A percentile compares a stretch with the other conserved stretches of the same genome.
Conservation (phyloP, 2,797 vertebrate genomes). For the Hemibagrus guttatus region DNA sequence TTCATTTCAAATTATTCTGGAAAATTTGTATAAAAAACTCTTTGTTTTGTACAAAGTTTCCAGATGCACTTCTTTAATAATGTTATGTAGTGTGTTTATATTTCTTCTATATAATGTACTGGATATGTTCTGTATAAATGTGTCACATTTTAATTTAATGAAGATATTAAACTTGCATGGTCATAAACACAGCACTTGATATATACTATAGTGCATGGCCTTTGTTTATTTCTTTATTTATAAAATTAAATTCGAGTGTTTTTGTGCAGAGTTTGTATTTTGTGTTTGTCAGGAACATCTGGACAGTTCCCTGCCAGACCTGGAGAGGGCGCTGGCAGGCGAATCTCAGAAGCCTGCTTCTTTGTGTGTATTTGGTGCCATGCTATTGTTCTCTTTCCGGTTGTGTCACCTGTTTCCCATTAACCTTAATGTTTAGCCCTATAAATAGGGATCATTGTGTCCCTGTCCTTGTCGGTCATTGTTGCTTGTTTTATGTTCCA, state of each 20-base stretch:
- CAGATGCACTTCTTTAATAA: slow-evolving; percentile 64
- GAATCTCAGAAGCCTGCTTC: too few species aligned
- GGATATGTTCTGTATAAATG: background rate
- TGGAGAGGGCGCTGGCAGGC: too few species aligned
- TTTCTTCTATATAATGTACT: slow-evolving; percentile 69
- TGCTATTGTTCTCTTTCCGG: too few species aligned
- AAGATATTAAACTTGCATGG: background rate
- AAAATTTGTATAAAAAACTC: background rate
- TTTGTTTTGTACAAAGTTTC: slow-evolving; percentile 63
- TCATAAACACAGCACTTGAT: background rate
- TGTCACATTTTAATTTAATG: background rate
- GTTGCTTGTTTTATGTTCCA: too few species aligned
- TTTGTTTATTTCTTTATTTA: background rate
- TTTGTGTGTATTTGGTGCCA: too few species aligned
- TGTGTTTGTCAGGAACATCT: too few species aligned
- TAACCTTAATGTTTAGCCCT: too few species aligned
- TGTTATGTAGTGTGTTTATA: slow-evolving; percentile 58
- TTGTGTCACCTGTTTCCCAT: too few species aligned
- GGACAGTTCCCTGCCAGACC: too few species aligned
- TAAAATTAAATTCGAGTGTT: background rate
- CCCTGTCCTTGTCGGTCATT: too few species aligned
- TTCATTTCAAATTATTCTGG: background rate
- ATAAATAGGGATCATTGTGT: too few species aligned
- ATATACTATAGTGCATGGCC: background rate
- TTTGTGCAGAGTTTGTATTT: background rate